Percentiles rank a stretch among this genome's conserved stretches.
phyloP scores from a whole-genome alignment of 1,140 invertebrate genomes.

The Megalopta genalis region DNA sequence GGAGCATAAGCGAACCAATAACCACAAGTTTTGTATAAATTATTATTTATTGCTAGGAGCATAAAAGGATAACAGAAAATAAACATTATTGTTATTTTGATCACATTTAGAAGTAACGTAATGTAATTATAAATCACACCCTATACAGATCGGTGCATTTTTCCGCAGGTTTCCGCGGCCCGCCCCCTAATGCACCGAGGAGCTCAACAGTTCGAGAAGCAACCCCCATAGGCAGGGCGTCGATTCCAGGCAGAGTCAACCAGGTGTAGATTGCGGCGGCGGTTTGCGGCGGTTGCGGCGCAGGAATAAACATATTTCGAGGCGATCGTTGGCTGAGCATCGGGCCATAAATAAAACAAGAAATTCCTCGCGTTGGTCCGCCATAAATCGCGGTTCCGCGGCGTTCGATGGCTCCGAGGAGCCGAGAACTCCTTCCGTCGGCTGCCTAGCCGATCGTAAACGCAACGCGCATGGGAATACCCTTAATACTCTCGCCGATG shows the following conservation, averaged over 20 bases:
- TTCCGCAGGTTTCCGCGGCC: too few species aligned
- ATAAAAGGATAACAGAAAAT: too few species aligned
- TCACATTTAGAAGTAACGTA: too few species aligned
- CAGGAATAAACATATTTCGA: constrained; percentile 44
- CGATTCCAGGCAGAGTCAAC: constrained; percentile 20
- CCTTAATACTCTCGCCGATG: constrained; percentile 51
- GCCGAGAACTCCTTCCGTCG: constrained; percentile 26
- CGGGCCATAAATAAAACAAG: constrained; percentile 51
- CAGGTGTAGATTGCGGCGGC: constrained; percentile 15
- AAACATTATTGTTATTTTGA: too few species aligned
- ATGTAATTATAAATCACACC: too few species aligned
- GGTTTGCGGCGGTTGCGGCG: too few species aligned
- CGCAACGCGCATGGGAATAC: constrained; percentile 24
- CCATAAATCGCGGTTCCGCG: constrained; percentile 47
- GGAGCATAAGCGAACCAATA: too few species aligned
- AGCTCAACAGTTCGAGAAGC: neutral
- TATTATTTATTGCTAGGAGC: too few species aligned
- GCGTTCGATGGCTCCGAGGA: constrained; percentile 22
- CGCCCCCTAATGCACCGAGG: neutral
- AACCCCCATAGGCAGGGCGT: constrained; percentile 23
- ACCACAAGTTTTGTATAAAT: too few species aligned
- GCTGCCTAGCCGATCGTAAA: constrained; percentile 69
- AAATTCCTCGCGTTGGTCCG: constrained; percentile 50
- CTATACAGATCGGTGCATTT: too few species aligned
- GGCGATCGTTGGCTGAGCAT: constrained; percentile 22